These are phyloP conservation scores for Poeciliopsis paucimaculata DNA, from an alignment of 2,797 vertebrate species.

Conservation along the genomic window DNA sequence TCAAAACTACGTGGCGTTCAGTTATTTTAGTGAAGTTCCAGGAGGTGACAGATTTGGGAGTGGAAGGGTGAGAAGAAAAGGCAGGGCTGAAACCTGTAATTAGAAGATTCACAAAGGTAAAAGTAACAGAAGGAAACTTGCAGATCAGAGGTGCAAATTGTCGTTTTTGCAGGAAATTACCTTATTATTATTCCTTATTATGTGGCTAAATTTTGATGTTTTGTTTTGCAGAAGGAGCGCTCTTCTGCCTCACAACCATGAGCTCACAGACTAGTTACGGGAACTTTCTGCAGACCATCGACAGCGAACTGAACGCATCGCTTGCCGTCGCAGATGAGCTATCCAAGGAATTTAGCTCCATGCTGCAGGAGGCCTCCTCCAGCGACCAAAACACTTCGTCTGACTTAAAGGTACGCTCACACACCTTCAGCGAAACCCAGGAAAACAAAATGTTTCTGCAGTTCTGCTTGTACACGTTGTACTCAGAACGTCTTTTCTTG, in stretches of 20 bases:
- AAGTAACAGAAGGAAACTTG: background rate
- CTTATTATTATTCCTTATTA: too few relatives aligned
- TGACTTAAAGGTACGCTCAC: slow-evolving; percentile 53
- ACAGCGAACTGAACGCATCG: slow-evolving; percentile 88
- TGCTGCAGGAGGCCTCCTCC: slow-evolving; percentile 77
- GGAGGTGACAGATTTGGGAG: background rate
- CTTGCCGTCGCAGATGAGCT: slow-evolving; percentile 89
- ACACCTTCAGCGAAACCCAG: background rate
- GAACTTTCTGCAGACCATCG: slow-evolving; percentile 81
- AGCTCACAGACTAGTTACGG: slow-evolving; percentile 61
- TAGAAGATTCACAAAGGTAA: background rate
- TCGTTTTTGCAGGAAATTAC: background rate
- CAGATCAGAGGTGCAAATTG: background rate
- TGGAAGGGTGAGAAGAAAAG: slow-evolving; percentile 1
- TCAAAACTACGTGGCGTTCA: background rate
- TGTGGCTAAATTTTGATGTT: background rate
- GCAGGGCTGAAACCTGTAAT: background rate
- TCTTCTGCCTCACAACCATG: slow-evolving; percentile 63
- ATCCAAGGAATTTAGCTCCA: slow-evolving; percentile 85
- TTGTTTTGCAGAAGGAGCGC: slow-evolving; percentile 48
- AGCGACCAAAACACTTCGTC: background rate
- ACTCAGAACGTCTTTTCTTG: background rate
- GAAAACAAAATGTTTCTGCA: background rate
- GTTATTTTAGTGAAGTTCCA: slow-evolving; percentile 1
- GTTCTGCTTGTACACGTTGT: background rate